phyloP scores from a whole-genome alignment of 2,113 vertebrate genomes.

The Oncorhynchus clarkii region DNA sequence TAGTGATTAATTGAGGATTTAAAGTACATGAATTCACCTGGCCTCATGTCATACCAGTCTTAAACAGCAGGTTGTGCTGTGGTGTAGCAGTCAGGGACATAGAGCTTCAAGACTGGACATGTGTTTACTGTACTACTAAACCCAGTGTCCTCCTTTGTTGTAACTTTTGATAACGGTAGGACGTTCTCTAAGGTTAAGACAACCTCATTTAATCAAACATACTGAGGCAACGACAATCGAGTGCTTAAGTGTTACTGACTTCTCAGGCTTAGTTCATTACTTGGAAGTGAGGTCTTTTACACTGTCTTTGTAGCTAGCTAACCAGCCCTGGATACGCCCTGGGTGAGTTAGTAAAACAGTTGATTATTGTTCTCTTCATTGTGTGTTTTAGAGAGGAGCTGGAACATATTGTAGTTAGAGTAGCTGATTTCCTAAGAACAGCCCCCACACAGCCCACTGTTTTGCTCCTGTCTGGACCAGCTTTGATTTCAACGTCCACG shows the following conservation, averaged over 20 bases:
- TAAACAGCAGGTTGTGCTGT: slow-evolving; percentile 35
- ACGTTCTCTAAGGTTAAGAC: too few species aligned
- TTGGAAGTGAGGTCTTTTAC: too few species aligned
- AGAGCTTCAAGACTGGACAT: neutral
- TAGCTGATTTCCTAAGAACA: neutral
- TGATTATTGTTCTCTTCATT: slow-evolving; percentile 15
- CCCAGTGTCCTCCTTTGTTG: neutral
- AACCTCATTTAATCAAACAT: too few species aligned
- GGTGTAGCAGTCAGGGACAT: too few species aligned
- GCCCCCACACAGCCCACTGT: too few species aligned
- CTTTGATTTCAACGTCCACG: too few species aligned
- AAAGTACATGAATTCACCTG: neutral
- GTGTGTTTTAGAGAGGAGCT: slow-evolving; percentile 23
- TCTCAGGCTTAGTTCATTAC: too few species aligned
- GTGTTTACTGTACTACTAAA: slow-evolving; percentile 38
- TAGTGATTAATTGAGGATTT: too few species aligned
- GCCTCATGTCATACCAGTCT: slow-evolving; percentile 9
- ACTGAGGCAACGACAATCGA: neutral
- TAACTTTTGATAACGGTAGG: too few species aligned
- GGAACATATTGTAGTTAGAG: slow-evolving; percentile 48
- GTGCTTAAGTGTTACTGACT: too few species aligned
- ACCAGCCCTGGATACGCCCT: too few species aligned
- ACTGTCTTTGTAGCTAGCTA: neutral
- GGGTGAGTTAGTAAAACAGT: neutral
- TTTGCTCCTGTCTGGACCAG: too few species aligned